Evolutionary conservation across 2,113 vertebrate species (phyloP), one percentile per base, ranked within the genome.

Genomic region (Serinus canaria): DNA sequence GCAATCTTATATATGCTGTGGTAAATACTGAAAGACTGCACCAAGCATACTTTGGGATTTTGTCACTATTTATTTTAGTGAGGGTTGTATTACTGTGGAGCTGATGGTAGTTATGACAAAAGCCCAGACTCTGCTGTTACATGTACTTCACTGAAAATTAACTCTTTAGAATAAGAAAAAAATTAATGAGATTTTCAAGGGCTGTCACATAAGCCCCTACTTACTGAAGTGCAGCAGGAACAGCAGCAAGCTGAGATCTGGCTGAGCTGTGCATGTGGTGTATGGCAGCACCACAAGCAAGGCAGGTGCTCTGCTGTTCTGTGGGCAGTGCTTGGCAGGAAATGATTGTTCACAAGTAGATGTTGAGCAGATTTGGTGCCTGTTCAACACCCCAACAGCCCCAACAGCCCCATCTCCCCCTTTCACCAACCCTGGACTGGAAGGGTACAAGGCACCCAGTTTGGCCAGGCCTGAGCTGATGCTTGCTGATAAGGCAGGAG

Each of bases 311-410:
- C 22, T 64, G 53, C 35, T n/a, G 20, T 27, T 2, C 44, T 43
- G 52, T 4, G 60, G 47, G 67, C 89, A 85, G 75, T 2, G 24
- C 59, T 35, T 4, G 6, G 70, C 88, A 93, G 89, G 83, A 95
- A 83, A 39, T 0, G 1, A 9, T 6, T 55, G 21, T 7, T 56
- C 9, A 7, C 21, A 3, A 46, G 4, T 13, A 10, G 35, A 28
- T 50, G 41, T 10, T 53, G 20, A 81, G 24, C 14, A 33, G 24
- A 7, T 6, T 14, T 0, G 0, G 33, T 30, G 63, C 62, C 49
- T 89, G 30, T 21, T 21, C 56, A 43, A 9, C 31, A 70, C 23
- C 52, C 7, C 28, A 37, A 41, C 6, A 62, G 4, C 28, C 52
- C 52, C 28, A 30, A 41, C 13, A 41, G 14, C 49, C 8, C 7